Evolutionary conservation across 92 coral and sea anemone species (phyloP).

Genomic region (Porites divaricata): DNA sequence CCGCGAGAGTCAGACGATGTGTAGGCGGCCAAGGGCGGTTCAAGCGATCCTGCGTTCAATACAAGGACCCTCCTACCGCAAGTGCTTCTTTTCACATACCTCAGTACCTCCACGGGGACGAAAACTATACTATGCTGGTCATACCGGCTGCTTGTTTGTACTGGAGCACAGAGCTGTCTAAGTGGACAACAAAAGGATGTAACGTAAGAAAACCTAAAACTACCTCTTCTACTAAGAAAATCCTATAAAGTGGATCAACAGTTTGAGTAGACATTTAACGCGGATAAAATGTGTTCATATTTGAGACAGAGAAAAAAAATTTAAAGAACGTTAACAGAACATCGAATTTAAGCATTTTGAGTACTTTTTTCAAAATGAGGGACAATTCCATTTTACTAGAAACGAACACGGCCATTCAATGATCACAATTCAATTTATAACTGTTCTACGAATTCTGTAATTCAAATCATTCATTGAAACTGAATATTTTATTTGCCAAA

Average conservation of each 20-base stretch:
- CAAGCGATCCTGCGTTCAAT: slow-evolving; percentile 33
- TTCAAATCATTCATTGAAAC: too few relatives aligned
- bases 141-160: slow-evolving; percentile 61
- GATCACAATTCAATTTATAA: too few relatives aligned
- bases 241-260: too few relatives aligned
- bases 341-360: too few relatives aligned
- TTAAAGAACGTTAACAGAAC: too few relatives aligned
- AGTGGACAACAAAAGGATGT: slow-evolving; percentile 64
- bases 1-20: slow-evolving; percentile 7
- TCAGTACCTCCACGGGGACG: slow-evolving; percentile 9
- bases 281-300: neutral
- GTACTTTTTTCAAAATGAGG: too few relatives aligned
- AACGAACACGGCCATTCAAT: too few relatives aligned
- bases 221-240: neutral
- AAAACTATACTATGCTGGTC: slow-evolving; percentile 42
- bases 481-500: too few relatives aligned
- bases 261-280: too few relatives aligned
- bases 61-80: slow-evolving; percentile 19
- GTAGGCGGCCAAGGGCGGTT: neutral
- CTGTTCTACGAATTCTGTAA: too few relatives aligned
- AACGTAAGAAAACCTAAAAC: slow-evolving; percentile 14
- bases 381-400: too few relatives aligned
- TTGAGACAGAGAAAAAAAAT: too few relatives aligned
- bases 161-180: slow-evolving; percentile 39
- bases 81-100: neutral